These are phyloP conservation scores for Brachionus rotundiformis DNA, from an alignment of 1,140 invertebrate species.

Conservation along the genomic window DNA sequence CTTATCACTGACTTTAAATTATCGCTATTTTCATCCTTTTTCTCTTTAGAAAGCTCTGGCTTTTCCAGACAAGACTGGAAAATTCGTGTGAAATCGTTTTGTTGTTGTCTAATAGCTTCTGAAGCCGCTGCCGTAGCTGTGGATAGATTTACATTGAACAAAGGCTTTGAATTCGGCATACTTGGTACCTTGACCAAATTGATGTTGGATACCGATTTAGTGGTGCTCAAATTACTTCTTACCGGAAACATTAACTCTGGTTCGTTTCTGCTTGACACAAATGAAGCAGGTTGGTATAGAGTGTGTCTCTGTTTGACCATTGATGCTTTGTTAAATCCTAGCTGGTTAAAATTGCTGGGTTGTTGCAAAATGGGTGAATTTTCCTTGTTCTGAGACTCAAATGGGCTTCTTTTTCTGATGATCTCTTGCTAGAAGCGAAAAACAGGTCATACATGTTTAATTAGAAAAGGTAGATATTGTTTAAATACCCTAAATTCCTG, in stretches of 20 bases:
- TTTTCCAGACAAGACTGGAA: not conserved
- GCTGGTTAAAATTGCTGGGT: not conserved
- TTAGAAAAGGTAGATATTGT: not conserved
- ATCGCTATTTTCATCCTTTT: not conserved
- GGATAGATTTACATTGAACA: conserved; percentile 17
- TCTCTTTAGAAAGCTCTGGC: not conserved
- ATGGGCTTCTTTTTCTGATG: not conserved
- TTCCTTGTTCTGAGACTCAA: conserved; percentile 20
- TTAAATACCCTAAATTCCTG: conserved; percentile 46
- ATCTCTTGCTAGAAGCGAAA: not conserved
- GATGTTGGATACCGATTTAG: conserved; percentile 38
- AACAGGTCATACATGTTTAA: not conserved
- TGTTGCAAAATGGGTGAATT: conserved; percentile 1
- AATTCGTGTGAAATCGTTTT: not conserved
- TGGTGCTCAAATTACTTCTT: not conserved
- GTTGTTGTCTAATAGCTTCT: conserved; percentile 3
- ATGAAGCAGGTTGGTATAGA: not conserved
- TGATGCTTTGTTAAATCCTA: not conserved
- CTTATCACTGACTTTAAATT: not conserved
- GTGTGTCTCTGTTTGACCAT: not conserved
- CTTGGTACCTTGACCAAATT: not conserved
- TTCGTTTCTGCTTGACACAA: not conserved
- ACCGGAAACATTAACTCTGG: not conserved
- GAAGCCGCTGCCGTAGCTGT: conserved; percentile 35
- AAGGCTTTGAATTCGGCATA: not conserved